Evolutionary conservation across 2,797 vertebrate species (phyloP), one percentile per base, ranked within the genome.

Genomic region (Aulostomus chinensis): DNA sequence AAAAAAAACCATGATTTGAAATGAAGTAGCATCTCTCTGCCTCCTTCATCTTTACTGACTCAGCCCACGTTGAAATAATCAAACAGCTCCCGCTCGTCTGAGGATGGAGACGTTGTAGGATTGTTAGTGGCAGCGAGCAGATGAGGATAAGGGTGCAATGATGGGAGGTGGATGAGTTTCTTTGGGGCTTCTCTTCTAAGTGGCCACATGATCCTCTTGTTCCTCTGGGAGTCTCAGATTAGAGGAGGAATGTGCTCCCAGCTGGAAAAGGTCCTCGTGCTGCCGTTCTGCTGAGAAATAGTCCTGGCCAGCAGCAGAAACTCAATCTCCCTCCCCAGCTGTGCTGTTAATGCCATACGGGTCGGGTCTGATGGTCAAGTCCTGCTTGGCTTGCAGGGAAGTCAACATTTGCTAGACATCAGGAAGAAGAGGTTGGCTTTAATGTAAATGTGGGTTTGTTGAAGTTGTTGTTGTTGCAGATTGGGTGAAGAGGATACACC

Each of bases 181-280:
- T 61, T 57, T 30, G 38, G 46, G 63, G 57, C 65, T 79, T 38
- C 65, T 70, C 68, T 84, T 71, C 76, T 83, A 68, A 75, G 76
- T 48, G 58, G 78, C 62, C 83, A 84, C 80, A 69, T 68, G 76
- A 85, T 85, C 73, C 59, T 12, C 24, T n/a, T 15, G 13, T 39
- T 80, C 81, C 77, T 80, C 25, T 33, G 74, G 78, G 84, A 83
- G 73, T 65, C 35, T 17, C 56, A 45, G 11, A 61, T 73, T 32
- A 14, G 37, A 7, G 40, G 13, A 83, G 69, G 84, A 88, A 87
- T 84, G 76, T 65, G 71, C 78, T 79, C 53, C 66, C 48, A 73
- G 69, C 78, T 88, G 78, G 79, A 9, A 82, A 68, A 76, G 61
- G 60, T 73, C 63, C 47, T 57, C 36, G 29, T 9, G 37, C 60